phyloP scores from a whole-genome alignment of 2,113 vertebrate genomes.

The Ascaphus truei region DNA sequence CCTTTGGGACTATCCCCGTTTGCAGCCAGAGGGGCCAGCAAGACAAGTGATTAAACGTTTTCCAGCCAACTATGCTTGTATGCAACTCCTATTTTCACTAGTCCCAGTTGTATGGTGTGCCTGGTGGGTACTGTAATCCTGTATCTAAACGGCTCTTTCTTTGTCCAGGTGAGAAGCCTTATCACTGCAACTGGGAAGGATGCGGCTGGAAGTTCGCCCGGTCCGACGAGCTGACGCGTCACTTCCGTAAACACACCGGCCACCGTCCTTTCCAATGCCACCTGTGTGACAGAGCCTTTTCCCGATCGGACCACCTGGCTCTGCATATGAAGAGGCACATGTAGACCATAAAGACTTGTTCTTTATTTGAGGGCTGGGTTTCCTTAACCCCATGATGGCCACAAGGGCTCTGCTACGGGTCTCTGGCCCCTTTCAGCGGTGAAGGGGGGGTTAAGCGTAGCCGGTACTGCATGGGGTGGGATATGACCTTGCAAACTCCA shows the following conservation, averaged over 20 bases:
- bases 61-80: no score
- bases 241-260: slow-evolving; percentile 93
- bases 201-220: slow-evolving; percentile 95
- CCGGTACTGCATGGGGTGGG: slow-evolving; percentile 77
- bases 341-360: slow-evolving; percentile 54
- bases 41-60: no score
- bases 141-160: no score
- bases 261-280: slow-evolving; percentile 95
- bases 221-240: slow-evolving; percentile 88
- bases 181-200: slow-evolving; percentile 94
- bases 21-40: no score
- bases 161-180: slow-evolving; percentile 85
- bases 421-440: slow-evolving; percentile 17
- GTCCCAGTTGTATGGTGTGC: no score
- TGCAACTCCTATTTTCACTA: no score
- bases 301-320: slow-evolving; percentile 89
- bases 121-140: no score
- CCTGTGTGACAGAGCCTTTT: slow-evolving; percentile 91
- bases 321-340: slow-evolving; percentile 95
- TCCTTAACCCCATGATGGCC: not conserved
- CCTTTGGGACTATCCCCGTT: no score
- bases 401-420: not conserved
- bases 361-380: not conserved
- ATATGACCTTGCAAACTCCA: not conserved
- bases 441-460: slow-evolving; percentile 58